Evolutionary conservation across 2,113 vertebrate genomes (phyloP).

Genomic region (Fukomys damarensis): DNA sequence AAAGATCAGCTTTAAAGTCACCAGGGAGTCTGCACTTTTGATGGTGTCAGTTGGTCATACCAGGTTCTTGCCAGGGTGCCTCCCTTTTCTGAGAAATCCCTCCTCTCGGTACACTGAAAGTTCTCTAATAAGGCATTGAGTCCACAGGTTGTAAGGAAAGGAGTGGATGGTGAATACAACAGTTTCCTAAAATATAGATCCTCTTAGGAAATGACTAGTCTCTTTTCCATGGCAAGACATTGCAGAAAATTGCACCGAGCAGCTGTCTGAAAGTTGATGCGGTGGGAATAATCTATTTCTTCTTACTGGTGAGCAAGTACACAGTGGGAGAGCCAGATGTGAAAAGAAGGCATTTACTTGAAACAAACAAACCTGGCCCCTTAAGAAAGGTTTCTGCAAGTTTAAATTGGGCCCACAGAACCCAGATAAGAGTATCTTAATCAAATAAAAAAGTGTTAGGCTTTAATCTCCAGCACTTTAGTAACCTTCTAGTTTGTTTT

Average conservation of each 20-base stretch:
- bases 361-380: constrained; percentile 80
- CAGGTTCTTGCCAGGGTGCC: not conserved
- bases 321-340: constrained; percentile 76
- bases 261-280: constrained; percentile 82
- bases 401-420: constrained; percentile 58
- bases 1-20: not conserved
- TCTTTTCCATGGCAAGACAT: constrained; percentile 85
- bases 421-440: constrained; percentile 78
- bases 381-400: constrained; percentile 68
- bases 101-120: not conserved
- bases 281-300: constrained; percentile 83
- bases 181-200: constrained; percentile 85
- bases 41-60: not conserved
- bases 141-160: constrained; percentile 81
- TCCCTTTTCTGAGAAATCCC: constrained; percentile 71
- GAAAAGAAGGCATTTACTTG: constrained; percentile 75
- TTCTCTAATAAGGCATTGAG: constrained; percentile 60
- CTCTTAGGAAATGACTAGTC: constrained; percentile 85
- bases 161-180: constrained; percentile 78
- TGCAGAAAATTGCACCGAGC: constrained; percentile 85
- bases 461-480: constrained; percentile 79
- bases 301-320: constrained; percentile 81
- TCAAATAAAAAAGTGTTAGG: constrained; percentile 79
- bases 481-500: constrained; percentile 85
- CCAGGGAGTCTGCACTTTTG: not conserved